phyloP scores from a whole-genome alignment of 2,113 vertebrate genomes.

The human region DNA sequence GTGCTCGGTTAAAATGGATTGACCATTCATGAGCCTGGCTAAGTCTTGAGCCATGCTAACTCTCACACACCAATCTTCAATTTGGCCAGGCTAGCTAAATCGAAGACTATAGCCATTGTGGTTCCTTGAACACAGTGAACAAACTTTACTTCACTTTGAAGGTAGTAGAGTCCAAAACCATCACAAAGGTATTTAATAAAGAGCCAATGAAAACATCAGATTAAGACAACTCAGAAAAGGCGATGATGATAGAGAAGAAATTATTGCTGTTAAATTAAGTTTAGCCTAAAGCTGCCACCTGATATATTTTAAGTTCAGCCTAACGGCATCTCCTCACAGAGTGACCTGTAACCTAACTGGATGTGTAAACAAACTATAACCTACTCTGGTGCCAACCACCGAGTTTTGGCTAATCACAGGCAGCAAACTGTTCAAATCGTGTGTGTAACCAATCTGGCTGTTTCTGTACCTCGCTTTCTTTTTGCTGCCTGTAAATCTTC shows the following conservation, averaged over 20 bases:
- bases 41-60: not conserved
- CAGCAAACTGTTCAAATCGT: no score
- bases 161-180: not conserved
- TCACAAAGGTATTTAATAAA: not conserved
- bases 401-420: no score
- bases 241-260: not conserved
- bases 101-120: not conserved
- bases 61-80: not conserved
- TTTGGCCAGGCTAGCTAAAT: not conserved
- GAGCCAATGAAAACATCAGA: not conserved
- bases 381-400: no score
- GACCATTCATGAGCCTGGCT: not conserved
- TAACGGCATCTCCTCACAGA: no score
- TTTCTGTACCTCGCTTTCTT: no score
- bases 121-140: constrained; percentile 4
- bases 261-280: no score
- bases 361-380: no score
- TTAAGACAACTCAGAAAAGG: not conserved
- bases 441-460: no score
- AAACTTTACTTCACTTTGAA: constrained; percentile 31
- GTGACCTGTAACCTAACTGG: no score
- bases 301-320: no score
- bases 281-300: no score
- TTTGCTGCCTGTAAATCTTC: no score
- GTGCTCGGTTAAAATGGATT: not conserved